These are phyloP conservation scores for Cremastinae sp. DNA, from an alignment of 2,888 invertebrate genomes.

Conservation along the genomic window DNA sequence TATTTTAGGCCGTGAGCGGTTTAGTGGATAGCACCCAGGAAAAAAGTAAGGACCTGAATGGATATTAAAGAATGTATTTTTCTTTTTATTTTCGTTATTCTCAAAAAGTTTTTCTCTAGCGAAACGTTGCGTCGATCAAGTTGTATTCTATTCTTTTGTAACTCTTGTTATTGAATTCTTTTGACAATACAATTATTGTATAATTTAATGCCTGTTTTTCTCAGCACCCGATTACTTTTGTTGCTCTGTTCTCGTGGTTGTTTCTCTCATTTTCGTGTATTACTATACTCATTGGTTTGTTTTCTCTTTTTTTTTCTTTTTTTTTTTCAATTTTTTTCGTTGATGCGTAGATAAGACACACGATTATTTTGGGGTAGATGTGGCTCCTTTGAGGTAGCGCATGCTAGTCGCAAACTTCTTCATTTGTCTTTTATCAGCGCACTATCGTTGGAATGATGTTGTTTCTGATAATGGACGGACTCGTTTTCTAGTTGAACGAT, in stretches of 20 bases:
- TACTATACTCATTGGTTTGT: constrained; percentile 27
- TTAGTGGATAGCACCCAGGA: constrained; percentile 89
- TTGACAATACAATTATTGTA: constrained; percentile 59
- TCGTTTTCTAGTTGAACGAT: constrained; percentile 85
- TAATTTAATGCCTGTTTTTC: constrained; percentile 56
- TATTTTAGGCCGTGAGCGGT: constrained; percentile 89
- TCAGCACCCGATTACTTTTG: constrained; percentile 51
- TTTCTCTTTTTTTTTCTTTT: too few relatives aligned
- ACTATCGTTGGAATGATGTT: background rate
- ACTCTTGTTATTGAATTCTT: constrained; percentile 64
- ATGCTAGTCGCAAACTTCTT: constrained; percentile 14
- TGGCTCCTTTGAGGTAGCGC: constrained; percentile 13
- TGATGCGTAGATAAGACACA: background rate
- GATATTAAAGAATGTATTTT: constrained; percentile 75
- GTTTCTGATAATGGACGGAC: background rate
- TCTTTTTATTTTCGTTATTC: constrained; percentile 44
- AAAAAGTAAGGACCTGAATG: constrained; percentile 86
- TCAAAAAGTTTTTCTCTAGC: constrained; percentile 21
- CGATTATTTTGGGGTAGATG: constrained; percentile 12
- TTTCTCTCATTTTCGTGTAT: constrained; percentile 51
- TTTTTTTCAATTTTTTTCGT: too few relatives aligned
- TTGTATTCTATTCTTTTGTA: constrained; percentile 67
- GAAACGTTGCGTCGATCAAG: constrained; percentile 61
- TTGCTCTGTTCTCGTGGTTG: constrained; percentile 59
- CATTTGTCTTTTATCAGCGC: constrained; percentile 19